Conservation (phyloP, 2,797 vertebrate genomes). For the Pseudocheirus occidentalis region DNA sequence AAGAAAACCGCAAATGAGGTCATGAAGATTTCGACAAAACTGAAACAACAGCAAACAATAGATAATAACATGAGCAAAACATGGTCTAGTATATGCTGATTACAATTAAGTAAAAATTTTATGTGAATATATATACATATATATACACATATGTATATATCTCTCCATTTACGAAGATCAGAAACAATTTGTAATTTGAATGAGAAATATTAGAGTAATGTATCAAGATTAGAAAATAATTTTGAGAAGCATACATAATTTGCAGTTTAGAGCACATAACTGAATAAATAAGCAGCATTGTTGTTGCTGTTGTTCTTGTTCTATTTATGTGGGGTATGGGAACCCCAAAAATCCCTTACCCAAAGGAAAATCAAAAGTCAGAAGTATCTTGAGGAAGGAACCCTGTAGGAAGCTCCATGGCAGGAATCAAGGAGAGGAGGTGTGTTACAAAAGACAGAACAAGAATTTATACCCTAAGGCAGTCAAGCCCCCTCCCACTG, state of each 20-base stretch:
- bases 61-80: not conserved
- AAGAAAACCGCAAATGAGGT: not conserved
- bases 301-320: too few species aligned
- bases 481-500: too few species aligned
- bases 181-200: not conserved
- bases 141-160: too few species aligned
- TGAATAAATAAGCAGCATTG: too few species aligned
- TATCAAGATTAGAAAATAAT: conserved; percentile 26
- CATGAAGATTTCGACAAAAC: not conserved
- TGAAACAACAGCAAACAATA: not conserved
- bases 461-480: too few species aligned
- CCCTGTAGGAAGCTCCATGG: too few species aligned
- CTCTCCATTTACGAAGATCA: conserved; percentile 10
- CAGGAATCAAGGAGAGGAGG: too few species aligned
- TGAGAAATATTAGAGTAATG: not conserved
- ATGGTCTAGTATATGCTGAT: not conserved
- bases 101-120: not conserved
- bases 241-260: not conserved
- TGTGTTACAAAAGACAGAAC: too few species aligned
- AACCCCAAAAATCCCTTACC: too few species aligned
- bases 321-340: too few species aligned
- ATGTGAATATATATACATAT: not conserved
- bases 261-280: not conserved
- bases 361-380: too few species aligned
- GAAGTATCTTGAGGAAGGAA: too few species aligned